Evolutionary conservation across 2,113 vertebrate species (phyloP), one percentile per base, ranked within the genome.

Genomic region (Seriola quinqueradiata): DNA sequence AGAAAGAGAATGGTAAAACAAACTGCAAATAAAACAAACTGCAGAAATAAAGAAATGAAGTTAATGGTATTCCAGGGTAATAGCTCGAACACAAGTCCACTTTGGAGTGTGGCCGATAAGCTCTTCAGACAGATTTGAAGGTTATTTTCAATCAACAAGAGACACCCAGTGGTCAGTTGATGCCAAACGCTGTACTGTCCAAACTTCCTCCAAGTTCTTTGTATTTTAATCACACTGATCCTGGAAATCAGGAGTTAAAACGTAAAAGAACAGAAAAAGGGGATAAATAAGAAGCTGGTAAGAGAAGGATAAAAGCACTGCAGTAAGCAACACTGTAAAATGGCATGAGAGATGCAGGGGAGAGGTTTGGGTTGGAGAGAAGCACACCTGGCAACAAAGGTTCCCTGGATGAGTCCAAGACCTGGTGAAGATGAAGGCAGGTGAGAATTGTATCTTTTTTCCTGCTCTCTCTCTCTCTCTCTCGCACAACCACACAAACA

Each of bases 351-450:
- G 63, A 80, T 38, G 82, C 46, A 75, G n/a, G 55, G 60, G 25
- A 40, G 46, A 73, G 63, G 34, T 78, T 67, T 85, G 40, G 64
- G 34, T 68, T 68, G 34, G 36, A 58, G 57, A 48, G 59, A 92
- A 89, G 87, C 95, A 96, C 93, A 96, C 96, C 96, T 97, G 95
- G 89, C 83, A 96, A 92, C 90, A 97, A 96, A 92, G 95, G 95
- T 91, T 96, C 95, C 94, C 94, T 96, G 92, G 94, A 91, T 65
- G 93, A 95, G 83, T 97, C 96, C 96, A 90, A 95, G 40, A 96
- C 96, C 96, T 97, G 94, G 91, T 94, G 89, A 94, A 94, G 91
- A 96, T 92, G 90, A 95, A 94, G 84, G 72, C 73, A 92, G 46
- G 84, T 91, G 75, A 93, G 65, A 86, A 87, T 68, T 71, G 44